Base-by-base conservation (phyloP, 2,113 vertebrate species). In the Condylura cristata region DNA sequence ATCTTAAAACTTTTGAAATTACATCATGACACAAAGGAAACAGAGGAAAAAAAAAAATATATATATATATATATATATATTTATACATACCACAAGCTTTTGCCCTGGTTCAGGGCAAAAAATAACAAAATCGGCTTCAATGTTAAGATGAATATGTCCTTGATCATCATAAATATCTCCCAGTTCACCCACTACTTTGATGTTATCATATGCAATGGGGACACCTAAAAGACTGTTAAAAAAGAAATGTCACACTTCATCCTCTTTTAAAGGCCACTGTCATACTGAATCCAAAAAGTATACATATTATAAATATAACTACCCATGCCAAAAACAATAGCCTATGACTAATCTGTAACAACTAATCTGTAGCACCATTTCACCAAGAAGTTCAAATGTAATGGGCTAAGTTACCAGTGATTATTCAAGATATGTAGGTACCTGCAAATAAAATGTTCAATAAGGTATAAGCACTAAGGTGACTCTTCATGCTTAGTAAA, bases 141-240 rank as follows among this genome's bases (percentile, higher is more conserved):
- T 96, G 97, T 99, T 98, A 92, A 99, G 91, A 95, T 99, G 99
- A 97, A 99, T 98, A 95, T 99, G 99, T 24, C 99, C 99, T 11
- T 99, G 99, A 94, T 99, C 99, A 51, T 99, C 99, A 41, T 98
- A 98, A 91, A 99, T 99, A 95, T 99, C 98, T 46, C 99, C 99
- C 3, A 99, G 93, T n/a, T 98, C 98, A 2, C 99, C 98, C 39
- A 99, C 70, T 72, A 99, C 98, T 88, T 96, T 98, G 91, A 99
- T 98, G 96, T 98, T 97, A 95, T 99, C 99, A 91, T 99, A 99
- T 0, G 99, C 99, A 83, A 99, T 81, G 0, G 99, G 99, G 1
- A 99, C 99, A 2, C 99, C 99, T 63, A 98, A 98, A 71, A 99
- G 96, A 96, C 99, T 99, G 98, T 48, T 76, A 88, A 46, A 66